phyloP scores from a whole-genome alignment of 2,113 vertebrate species.

The Notarius quadriscutis region DNA sequence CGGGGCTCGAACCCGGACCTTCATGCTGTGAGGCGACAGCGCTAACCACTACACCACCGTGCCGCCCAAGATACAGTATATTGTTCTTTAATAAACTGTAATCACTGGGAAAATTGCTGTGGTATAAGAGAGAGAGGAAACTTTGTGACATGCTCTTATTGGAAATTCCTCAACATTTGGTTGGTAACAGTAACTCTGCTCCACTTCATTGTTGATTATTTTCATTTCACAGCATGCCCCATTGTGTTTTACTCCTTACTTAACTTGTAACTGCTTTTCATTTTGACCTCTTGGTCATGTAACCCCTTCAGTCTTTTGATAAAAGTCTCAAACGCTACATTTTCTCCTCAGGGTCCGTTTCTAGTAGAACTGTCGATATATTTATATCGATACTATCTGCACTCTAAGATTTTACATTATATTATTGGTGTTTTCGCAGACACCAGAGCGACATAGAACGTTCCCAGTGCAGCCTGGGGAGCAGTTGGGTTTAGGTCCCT shows the following conservation, averaged over 20 bases:
- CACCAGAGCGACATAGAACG: no score
- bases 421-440: no score
- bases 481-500: no score
- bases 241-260: neutral
- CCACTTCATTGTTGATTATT: neutral
- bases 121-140: neutral
- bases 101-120: neutral
- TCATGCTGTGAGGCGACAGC: no score
- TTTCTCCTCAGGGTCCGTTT: neutral
- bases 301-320: neutral
- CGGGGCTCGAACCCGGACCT: no score
- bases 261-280: neutral
- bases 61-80: no score
- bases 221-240: neutral
- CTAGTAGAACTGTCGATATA: neutral
- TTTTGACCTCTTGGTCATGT: neutral
- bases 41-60: no score
- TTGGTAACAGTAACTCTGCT: neutral
- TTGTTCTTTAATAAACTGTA: no score
- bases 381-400: neutral
- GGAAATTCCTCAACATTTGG: neutral
- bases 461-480: no score
- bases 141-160: neutral
- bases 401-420: neutral
- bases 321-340: neutral